Percentiles rank a stretch among this genome's conserved stretches.
Conservation (phyloP, 2,113 vertebrate genomes). For the Osmerus mordax region DNA sequence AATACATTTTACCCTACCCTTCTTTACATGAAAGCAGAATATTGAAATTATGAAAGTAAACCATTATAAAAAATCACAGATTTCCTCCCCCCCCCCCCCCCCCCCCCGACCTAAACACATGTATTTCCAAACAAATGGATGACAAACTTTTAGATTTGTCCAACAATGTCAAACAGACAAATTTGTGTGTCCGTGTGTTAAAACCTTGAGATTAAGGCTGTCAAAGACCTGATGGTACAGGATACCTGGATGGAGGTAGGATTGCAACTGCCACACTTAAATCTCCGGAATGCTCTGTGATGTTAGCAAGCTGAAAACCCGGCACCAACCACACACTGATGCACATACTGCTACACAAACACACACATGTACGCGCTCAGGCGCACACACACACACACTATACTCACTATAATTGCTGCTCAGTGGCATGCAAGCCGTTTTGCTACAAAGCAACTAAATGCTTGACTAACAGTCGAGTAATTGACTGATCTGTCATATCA, state of each 20-base stretch:
- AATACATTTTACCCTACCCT: too few species aligned
- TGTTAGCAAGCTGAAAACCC: neutral
- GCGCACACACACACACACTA: neutral
- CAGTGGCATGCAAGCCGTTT: neutral
- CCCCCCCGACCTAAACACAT: too few species aligned
- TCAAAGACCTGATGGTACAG: slow-evolving; percentile 42
- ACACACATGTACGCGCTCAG: neutral
- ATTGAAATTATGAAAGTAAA: too few species aligned
- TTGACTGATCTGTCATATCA: neutral
- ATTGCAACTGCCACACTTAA: slow-evolving; percentile 52
- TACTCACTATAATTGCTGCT: neutral
- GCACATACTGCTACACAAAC: neutral
- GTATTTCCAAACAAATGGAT: neutral
- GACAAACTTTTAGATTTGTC: slow-evolving; percentile 55
- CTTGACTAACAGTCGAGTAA: too few species aligned
- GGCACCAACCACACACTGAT: slow-evolving; percentile 13
- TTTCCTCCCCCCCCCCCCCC: too few species aligned
- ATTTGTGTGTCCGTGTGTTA: slow-evolving; percentile 27
- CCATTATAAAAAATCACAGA: too few species aligned
- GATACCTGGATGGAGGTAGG: slow-evolving; percentile 46
- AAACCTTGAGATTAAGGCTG: slow-evolving; percentile 14
- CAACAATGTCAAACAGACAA: slow-evolving; percentile 30
- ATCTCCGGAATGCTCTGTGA: slow-evolving; percentile 50
- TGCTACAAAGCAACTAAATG: too few species aligned
- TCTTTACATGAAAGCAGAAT: too few species aligned